Evolutionary conservation across 2,888 invertebrate genomes (phyloP).

Genomic region (Ophraella communa): DNA sequence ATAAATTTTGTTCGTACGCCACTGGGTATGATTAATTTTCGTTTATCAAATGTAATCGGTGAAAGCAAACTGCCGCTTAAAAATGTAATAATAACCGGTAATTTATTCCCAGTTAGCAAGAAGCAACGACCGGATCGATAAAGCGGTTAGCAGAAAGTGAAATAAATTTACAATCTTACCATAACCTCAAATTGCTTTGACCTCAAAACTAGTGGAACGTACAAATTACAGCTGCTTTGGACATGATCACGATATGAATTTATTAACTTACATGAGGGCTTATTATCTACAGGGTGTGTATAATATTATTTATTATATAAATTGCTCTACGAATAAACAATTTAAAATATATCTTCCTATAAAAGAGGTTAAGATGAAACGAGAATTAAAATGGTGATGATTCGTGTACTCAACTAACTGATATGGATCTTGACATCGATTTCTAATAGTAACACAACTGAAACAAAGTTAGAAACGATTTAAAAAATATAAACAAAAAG

Average conservation of each 20-base stretch:
- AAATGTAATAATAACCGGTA: conserved; percentile 26
- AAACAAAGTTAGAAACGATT: too few species aligned
- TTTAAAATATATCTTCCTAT: background rate
- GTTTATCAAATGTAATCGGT: conserved; percentile 21
- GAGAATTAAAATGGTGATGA: background rate
- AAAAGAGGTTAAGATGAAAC: background rate
- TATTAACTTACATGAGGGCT: conserved; percentile 1
- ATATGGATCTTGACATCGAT: background rate
- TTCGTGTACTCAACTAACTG: background rate
- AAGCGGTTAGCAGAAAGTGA: conserved; percentile 31
- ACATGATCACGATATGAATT: conserved; percentile 13
- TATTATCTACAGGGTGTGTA: background rate
- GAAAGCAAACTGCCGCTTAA: conserved; percentile 22
- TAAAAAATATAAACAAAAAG: too few species aligned
- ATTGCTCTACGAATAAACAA: background rate
- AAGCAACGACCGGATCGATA: conserved; percentile 14
- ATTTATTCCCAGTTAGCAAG: conserved; percentile 16
- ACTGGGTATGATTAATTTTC: conserved; percentile 20
- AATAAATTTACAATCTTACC: conserved; percentile 27
- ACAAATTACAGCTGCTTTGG: conserved; percentile 22
- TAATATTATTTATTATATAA: background rate
- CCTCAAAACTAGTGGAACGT: conserved; percentile 26
- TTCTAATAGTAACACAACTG: too few species aligned
- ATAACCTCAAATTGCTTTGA: conserved; percentile 30
- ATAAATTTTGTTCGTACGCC: background rate